Conservation (phyloP, 2,888 invertebrate species). For the Apodemia hepburni region DNA sequence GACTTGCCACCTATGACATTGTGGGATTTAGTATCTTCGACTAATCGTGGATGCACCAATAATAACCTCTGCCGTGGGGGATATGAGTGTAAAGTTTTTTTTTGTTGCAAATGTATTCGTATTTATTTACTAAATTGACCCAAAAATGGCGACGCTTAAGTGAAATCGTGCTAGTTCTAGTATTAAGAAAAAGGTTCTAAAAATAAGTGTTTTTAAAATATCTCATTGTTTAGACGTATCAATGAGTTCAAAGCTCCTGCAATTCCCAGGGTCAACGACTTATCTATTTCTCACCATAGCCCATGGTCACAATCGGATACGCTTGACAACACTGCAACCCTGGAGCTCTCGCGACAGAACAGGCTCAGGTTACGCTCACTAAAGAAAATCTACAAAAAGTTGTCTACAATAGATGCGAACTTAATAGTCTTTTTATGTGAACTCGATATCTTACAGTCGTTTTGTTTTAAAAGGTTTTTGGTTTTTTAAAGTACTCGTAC, state of each 20-base stretch:
- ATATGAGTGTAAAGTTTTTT: too few species aligned
- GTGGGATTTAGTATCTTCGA: too few species aligned
- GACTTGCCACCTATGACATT: too few species aligned
- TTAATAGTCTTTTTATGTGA: constrained; percentile 3
- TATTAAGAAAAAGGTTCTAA: too few species aligned
- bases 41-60: too few species aligned
- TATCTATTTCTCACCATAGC: constrained; percentile 9
- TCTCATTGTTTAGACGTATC: not conserved
- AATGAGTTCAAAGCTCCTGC: not conserved
- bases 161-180: too few species aligned
- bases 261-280: constrained; percentile 2
- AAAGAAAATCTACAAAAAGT: constrained; percentile 15
- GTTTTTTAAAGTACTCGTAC: not conserved
- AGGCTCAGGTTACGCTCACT: constrained; percentile 1
- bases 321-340: constrained; percentile 1
- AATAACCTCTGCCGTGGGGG: too few species aligned
- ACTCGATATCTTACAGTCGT: not conserved
- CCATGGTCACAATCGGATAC: constrained; percentile 9
- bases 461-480: not conserved
- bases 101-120: too few species aligned
- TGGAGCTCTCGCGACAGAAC: constrained; percentile 7
- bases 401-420: not conserved
- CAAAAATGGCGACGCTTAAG: too few species aligned
- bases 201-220: too few species aligned
- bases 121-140: too few species aligned